Conservation (phyloP, 2,888 invertebrate species). For the Stictocephala bisonia region DNA sequence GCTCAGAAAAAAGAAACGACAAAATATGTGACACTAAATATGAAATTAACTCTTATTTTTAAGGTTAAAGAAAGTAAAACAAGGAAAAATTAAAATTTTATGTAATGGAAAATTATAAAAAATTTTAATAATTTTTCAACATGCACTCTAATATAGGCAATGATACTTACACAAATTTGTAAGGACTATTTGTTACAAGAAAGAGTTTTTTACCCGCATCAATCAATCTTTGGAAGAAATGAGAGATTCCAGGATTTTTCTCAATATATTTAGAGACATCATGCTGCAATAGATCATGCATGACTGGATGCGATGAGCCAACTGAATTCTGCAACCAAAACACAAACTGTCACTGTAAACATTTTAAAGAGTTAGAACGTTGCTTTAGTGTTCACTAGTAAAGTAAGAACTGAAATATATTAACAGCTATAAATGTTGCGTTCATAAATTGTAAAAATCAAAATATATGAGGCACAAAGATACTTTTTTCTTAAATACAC, state of each 20-base stretch:
- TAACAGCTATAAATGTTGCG: too few relatives aligned
- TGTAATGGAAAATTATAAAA: neutral
- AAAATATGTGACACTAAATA: too few relatives aligned
- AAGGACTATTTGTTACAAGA: conserved; percentile 96
- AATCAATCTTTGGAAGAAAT: conserved; percentile 80
- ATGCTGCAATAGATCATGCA: conserved; percentile 89
- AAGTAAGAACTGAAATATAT: too few relatives aligned
- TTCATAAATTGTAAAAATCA: too few relatives aligned
- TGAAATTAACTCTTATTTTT: too few relatives aligned
- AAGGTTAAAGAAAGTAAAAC: neutral
- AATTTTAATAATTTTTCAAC: too few relatives aligned
- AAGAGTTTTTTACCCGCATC: conserved; percentile 88
- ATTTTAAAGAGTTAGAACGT: too few relatives aligned
- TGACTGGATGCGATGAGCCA: conserved; percentile 86
- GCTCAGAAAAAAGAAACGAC: too few relatives aligned
- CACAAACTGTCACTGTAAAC: too few relatives aligned
- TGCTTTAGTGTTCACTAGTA: too few relatives aligned
- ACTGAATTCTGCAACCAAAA: conserved; percentile 79
- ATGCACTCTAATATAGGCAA: neutral
- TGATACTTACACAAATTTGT: conserved; percentile 87
- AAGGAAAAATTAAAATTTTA: neutral
- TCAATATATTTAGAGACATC: conserved; percentile 85
- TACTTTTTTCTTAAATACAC: too few relatives aligned
- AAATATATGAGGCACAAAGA: too few relatives aligned
- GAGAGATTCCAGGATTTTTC: conserved; percentile 76